These are phyloP conservation scores for Puntigrus tetrazona DNA, from an alignment of 2,113 vertebrate genomes.

Conservation along the genomic window DNA sequence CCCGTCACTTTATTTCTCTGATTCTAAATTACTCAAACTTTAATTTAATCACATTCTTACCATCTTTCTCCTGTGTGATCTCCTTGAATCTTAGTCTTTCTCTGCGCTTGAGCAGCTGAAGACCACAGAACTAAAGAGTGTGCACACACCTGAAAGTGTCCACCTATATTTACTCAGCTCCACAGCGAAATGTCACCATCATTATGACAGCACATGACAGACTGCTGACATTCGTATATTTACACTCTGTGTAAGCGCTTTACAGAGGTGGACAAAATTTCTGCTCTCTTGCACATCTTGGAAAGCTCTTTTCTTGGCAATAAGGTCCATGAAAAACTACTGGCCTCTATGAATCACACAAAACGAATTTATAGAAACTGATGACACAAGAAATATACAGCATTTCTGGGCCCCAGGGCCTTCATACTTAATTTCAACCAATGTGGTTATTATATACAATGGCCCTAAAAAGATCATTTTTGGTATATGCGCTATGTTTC, in stretches of 20 bases:
- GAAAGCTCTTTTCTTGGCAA: slow-evolving; percentile 13
- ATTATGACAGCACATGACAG: slow-evolving; percentile 46
- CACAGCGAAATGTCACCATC: slow-evolving; percentile 55
- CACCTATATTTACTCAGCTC: slow-evolving; percentile 61
- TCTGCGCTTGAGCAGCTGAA: slow-evolving; percentile 32
- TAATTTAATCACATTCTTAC: slow-evolving; percentile 34
- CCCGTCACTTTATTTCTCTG: not conserved
- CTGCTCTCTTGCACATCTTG: slow-evolving; percentile 19
- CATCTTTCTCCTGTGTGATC: not conserved
- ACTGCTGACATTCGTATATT: slow-evolving; percentile 48
- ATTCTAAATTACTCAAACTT: not conserved
- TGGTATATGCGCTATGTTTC: not conserved
- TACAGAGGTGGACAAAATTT: slow-evolving; percentile 41
- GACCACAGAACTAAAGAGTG: slow-evolving; percentile 9
- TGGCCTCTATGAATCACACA: slow-evolving; percentile 13
- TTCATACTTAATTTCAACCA: not conserved
- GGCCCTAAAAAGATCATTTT: not conserved
- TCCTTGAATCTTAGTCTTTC: slow-evolving; percentile 32
- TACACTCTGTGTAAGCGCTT: slow-evolving; percentile 55
- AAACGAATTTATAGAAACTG: slow-evolving; percentile 15
- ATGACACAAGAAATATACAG: slow-evolving; percentile 12
- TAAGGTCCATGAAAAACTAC: slow-evolving; percentile 24
- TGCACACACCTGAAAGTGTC: slow-evolving; percentile 30
- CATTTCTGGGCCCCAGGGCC: not conserved
- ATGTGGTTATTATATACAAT: slow-evolving; percentile 8